These are phyloP conservation scores for Trypoxylon attenuatum DNA, from an alignment of 2,888 invertebrate genomes.

Conservation along the genomic window DNA sequence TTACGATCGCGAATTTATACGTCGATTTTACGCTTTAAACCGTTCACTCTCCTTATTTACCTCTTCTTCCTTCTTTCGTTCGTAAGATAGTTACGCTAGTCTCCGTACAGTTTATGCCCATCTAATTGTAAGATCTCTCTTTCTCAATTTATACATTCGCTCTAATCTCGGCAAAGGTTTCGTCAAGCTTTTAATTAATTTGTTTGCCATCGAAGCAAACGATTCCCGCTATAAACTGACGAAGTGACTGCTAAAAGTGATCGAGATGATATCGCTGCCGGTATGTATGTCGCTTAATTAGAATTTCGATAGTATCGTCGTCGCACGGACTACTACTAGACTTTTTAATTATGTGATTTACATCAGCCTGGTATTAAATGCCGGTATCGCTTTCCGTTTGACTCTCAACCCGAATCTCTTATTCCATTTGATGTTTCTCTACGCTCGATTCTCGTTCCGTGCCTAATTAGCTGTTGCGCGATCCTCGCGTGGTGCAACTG, in stretches of 20 bases:
- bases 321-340: slow-evolving; percentile 3
- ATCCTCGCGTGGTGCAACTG: slow-evolving; percentile 18
- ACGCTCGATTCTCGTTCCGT: too few relatives aligned
- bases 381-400: slow-evolving; percentile 16
- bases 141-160: too few relatives aligned
- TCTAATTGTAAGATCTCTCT: too few relatives aligned
- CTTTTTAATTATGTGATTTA: slow-evolving; percentile 35
- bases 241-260: slow-evolving; percentile 36
- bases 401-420: too few relatives aligned
- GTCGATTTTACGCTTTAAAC: too few relatives aligned
- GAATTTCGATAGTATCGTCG: not conserved
- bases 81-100: too few relatives aligned
- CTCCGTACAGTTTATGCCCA: too few relatives aligned
- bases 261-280: slow-evolving; percentile 26
- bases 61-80: not conserved
- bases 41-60: too few relatives aligned
- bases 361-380: slow-evolving; percentile 23
- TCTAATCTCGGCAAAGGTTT: not conserved
- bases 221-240: slow-evolving; percentile 14
- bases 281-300: slow-evolving; percentile 4
- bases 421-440: too few relatives aligned
- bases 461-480: not conserved
- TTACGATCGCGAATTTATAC: too few relatives aligned
- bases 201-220: not conserved
- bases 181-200: slow-evolving; percentile 1